phyloP scores from a whole-genome alignment of 2,113 vertebrate species.

The Piliocolobus tephrosceles region DNA sequence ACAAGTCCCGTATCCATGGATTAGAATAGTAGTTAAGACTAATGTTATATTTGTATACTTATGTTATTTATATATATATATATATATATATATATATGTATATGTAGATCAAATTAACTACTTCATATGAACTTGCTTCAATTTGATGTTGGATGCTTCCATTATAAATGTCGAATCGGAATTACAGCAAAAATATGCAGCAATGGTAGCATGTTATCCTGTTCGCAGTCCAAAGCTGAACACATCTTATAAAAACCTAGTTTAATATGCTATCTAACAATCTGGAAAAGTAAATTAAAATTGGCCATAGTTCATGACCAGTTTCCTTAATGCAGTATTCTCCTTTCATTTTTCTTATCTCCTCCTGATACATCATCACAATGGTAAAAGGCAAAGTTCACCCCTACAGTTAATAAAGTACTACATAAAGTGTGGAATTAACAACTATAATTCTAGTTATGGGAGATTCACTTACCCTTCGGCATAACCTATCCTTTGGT shows the following conservation, averaged over 20 bases:
- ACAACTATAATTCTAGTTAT: not conserved
- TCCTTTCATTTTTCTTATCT: not conserved
- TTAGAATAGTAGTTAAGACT: not conserved
- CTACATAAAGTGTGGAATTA: not conserved
- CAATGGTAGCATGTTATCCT: not conserved
- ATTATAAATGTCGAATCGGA: not conserved
- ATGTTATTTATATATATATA: not conserved
- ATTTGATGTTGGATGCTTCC: not conserved
- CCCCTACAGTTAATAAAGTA: not conserved
- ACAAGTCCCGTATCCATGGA: accelerated
- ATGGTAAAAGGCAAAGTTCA: not conserved
- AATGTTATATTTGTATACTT: not conserved
- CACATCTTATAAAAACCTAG: not conserved
- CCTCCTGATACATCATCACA: not conserved
- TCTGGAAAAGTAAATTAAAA: not conserved
- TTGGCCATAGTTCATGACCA: not conserved
- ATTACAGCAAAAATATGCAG: not conserved
- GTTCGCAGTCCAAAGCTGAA: not conserved
- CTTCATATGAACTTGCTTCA: not conserved
- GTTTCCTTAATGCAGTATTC: not conserved
- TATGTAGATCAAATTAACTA: not conserved
- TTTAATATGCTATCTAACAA: not conserved
- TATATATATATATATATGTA: too few relatives aligned
- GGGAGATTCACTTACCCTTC: constrained; percentile 88
- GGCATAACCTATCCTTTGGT: constrained; percentile 96